phyloP scores from a whole-genome alignment of 2,113 vertebrate species.

The Strix uralensis region DNA sequence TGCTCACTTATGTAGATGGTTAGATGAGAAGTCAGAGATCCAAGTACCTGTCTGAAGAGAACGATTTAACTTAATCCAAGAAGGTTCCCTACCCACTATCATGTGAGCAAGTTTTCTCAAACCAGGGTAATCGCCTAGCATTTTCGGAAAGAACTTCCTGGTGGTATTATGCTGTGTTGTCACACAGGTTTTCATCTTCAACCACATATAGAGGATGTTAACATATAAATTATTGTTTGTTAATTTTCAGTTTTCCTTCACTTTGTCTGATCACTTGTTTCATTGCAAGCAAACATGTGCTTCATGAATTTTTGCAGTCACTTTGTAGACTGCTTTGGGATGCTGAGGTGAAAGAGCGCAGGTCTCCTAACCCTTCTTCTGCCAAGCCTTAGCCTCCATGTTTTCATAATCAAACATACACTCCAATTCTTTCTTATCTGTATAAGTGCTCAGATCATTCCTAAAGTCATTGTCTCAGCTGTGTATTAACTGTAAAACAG shows the following conservation, averaged over 20 bases:
- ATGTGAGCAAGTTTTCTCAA: background rate
- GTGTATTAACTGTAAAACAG: background rate
- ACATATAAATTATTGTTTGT: background rate
- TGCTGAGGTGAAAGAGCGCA: background rate
- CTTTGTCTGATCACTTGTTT: background rate
- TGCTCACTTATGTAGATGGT: background rate
- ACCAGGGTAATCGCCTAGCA: background rate
- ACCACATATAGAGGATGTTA: fast-evolving
- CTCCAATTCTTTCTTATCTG: background rate
- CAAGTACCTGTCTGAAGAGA: background rate
- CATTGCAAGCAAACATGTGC: background rate
- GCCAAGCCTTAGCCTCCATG: background rate
- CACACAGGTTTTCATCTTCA: background rate
- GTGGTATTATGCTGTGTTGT: background rate
- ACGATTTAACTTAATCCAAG: background rate
- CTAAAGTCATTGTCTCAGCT: background rate
- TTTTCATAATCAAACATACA: background rate
- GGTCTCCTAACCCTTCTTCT: background rate
- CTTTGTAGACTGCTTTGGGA: background rate
- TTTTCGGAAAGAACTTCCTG: background rate
- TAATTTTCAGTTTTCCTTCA: background rate
- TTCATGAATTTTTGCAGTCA: background rate
- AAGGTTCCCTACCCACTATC: background rate
- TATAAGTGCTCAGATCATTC: background rate
- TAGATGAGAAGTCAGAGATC: background rate